Base-by-base conservation (phyloP, 2,888 invertebrate species). In the Dolichopus griseipennis region DNA sequence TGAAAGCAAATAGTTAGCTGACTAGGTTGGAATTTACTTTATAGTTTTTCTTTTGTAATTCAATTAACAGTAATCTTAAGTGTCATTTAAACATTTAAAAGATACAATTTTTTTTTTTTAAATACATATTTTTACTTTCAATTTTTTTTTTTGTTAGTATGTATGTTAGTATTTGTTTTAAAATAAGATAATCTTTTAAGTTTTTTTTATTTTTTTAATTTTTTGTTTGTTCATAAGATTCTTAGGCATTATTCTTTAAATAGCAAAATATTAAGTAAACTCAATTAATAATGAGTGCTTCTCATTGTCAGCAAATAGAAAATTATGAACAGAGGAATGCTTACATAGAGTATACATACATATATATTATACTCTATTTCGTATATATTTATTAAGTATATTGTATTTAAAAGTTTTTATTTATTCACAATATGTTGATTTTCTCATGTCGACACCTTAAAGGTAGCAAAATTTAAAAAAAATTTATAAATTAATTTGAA, bases 211-310 rank as follows among this genome's bases (percentile, higher is more conserved):
- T 27, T 27, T 27, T 2, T 27, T 27, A 4, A n/a, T 27, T 4
- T 27, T 27, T 52, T 52, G 52, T 52, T 52, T 52, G 52, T n/a
- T 18, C n/a, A 52, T 18, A 18, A 52, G 2, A 41, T 52, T 52
- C 52, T 52, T 52, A 52, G 52, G 6, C n/a, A 18, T 52, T 5
- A 52, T 52, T 52, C 52, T 52, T 52, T 52, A 52, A 52, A 52
- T 52, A 52, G 52, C n/a, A n/a, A 52, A 52, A 18, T 52, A 18
- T 52, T 52, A 52, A 52, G 52, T 52, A 52, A 52, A 52, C 52
- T 52, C 52, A 52, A 52, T 52, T 52, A 52, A 52, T 52, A 52
- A 52, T 52, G 52, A 52, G 52, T 52, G 52, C 52, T 52, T 52
- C 52, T 15, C 52, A 52, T 52, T 52, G 52, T 52, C 52, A 52